These are phyloP conservation scores for Horisme vitalbata DNA, from an alignment of 2,888 invertebrate genomes.

Conservation along the genomic window DNA sequence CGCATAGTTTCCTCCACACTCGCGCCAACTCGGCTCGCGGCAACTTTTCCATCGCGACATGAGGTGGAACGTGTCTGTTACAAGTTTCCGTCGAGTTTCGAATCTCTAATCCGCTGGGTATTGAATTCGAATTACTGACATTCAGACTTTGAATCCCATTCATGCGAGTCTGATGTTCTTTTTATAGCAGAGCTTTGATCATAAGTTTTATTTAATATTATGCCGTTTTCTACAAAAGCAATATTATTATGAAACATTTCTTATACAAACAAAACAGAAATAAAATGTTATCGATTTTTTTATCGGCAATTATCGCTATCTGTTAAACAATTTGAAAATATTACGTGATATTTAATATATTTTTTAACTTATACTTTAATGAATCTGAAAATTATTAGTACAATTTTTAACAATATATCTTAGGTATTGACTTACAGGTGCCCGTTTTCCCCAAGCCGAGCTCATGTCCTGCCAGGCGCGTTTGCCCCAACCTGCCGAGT, in stretches of 20 bases:
- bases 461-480: constrained; percentile 83
- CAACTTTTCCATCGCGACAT: constrained; percentile 24
- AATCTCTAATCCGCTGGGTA: constrained; percentile 9
- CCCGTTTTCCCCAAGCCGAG: constrained; percentile 83
- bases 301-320: too few species aligned
- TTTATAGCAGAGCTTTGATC: neutral
- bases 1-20: constrained; percentile 18
- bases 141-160: constrained; percentile 4
- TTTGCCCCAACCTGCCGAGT: constrained; percentile 82
- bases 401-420: too few species aligned
- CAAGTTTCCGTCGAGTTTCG: constrained; percentile 19
- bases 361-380: too few species aligned
- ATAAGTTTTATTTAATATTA: neutral
- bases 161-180: constrained; percentile 15
- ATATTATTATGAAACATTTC: too few species aligned
- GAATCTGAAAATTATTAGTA: too few species aligned
- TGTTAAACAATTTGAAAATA: too few species aligned
- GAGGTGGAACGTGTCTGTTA: constrained; percentile 26
- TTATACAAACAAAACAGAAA: too few species aligned
- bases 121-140: constrained; percentile 19
- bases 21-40: constrained; percentile 10
- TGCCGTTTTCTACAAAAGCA: neutral
- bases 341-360: too few species aligned
- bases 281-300: too few species aligned
- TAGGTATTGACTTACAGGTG: constrained; percentile 69